A percentile compares a stretch with the other conserved stretches of the same genome.
These are phyloP conservation scores for Scomber japonicus DNA, from an alignment of 2,113 vertebrate species.

Conservation along the genomic window DNA sequence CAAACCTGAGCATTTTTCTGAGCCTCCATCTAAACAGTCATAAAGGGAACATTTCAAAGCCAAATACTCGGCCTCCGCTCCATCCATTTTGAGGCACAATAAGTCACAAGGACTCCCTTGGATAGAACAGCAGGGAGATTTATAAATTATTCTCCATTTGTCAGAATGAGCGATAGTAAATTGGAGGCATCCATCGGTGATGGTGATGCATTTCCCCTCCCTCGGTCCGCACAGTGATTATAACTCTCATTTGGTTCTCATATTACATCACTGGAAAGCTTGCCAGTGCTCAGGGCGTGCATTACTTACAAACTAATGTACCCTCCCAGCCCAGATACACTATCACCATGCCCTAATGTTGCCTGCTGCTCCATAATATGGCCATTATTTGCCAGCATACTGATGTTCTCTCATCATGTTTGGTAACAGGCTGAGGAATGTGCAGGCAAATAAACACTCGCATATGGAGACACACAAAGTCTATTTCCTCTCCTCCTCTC, in stretches of 20 bases:
- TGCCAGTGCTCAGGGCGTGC: constrained; percentile 48
- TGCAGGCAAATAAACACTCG: constrained; percentile 48
- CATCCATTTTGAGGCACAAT: constrained; percentile 6
- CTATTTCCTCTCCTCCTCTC: constrained; percentile 14
- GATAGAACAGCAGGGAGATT: constrained; percentile 34
- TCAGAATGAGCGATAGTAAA: constrained; percentile 59
- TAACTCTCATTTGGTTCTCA: constrained; percentile 70
- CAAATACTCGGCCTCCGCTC: constrained; percentile 1
- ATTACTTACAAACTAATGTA: constrained; percentile 75
- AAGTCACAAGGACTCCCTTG: constrained; percentile 28
- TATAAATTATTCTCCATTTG: constrained; percentile 63
- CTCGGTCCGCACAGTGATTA: constrained; percentile 56
- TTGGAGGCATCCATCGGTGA: constrained; percentile 51
- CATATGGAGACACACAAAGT: constrained; percentile 20
- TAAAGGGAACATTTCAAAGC: neutral
- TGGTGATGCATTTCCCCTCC: constrained; percentile 69
- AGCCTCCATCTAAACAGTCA: constrained; percentile 5
- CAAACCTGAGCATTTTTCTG: constrained; percentile 11
- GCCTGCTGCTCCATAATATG: constrained; percentile 58
- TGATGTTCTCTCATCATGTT: constrained; percentile 63
- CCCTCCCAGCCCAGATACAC: constrained; percentile 48
- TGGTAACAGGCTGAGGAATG: constrained; percentile 46
- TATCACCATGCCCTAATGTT: constrained; percentile 51
- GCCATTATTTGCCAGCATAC: constrained; percentile 51
- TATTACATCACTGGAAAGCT: constrained; percentile 66